phyloP scores from a whole-genome alignment of 2,888 invertebrate genomes.

The Papilio demoleus region DNA sequence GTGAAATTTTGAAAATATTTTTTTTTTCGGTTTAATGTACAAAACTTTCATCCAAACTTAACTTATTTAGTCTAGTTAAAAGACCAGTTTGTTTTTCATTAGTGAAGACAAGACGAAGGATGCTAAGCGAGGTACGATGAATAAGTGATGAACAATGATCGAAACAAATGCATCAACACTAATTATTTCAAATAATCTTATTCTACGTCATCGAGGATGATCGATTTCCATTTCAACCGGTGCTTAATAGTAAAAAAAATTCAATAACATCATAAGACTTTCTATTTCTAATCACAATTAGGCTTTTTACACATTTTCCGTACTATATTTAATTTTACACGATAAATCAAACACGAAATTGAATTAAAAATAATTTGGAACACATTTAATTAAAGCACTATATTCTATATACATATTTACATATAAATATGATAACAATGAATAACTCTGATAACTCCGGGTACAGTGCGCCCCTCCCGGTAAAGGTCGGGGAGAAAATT shows the following conservation, averaged over 20 bases:
- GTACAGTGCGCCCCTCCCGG: conserved; percentile 17
- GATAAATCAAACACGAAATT: conserved; percentile 52
- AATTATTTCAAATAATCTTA: conserved; percentile 28
- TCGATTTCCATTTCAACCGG: conserved; percentile 8
- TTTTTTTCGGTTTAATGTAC: conserved; percentile 44
- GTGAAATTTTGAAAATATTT: conserved; percentile 38
- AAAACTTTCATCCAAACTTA: conserved; percentile 45
- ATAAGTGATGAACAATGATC: conserved; percentile 62
- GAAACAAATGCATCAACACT: conserved; percentile 47
- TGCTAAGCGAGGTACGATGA: conserved; percentile 72
- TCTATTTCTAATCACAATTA: conserved; percentile 59
- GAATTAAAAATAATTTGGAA: conserved; percentile 66
- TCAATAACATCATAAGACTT: conserved; percentile 52
- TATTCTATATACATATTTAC: conserved; percentile 80
- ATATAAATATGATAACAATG: conserved; percentile 65
- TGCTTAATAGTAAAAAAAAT: conserved; percentile 53
- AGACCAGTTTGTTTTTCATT: conserved; percentile 60
- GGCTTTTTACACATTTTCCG: conserved; percentile 41
- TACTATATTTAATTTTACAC: conserved; percentile 30
- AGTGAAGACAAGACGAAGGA: conserved; percentile 68
- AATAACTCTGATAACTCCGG: conserved; percentile 38
- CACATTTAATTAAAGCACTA: conserved; percentile 80
- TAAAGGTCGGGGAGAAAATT: conserved; percentile 31
- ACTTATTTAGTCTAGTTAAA: conserved; percentile 64
- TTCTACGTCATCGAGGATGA: conserved; percentile 12